Conservation (phyloP, 2,113 vertebrate genomes). For the Pterocles gutturalis region DNA sequence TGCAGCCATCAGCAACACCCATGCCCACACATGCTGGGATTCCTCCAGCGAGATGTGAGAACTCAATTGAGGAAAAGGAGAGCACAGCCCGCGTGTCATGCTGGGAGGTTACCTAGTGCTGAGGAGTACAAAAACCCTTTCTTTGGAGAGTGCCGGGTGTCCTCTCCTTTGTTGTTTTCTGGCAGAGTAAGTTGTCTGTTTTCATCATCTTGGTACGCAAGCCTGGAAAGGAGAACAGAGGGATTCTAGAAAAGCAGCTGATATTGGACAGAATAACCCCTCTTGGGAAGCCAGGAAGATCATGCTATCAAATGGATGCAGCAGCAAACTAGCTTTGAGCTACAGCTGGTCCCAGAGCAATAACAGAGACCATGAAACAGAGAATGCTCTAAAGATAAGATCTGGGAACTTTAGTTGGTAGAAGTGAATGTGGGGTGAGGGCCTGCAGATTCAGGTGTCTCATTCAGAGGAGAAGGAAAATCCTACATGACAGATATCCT, state of each 20-base stretch:
- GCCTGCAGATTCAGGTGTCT: not conserved
- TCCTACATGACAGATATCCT: not conserved
- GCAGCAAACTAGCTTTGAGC: not conserved
- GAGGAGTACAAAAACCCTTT: conserved; percentile 92
- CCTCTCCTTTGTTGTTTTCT: conserved; percentile 81
- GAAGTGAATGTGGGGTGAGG: not conserved
- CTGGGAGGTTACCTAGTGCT: conserved; percentile 84
- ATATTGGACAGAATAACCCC: not conserved
- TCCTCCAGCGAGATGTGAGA: not conserved
- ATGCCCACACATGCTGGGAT: not conserved
- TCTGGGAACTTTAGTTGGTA: not conserved
- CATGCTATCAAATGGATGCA: not conserved
- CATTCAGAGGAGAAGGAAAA: not conserved
- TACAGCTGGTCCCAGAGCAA: not conserved
- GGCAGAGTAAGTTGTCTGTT: conserved; percentile 90
- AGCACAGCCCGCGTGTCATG: not conserved
- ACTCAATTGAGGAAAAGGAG: not conserved
- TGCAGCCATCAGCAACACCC: not conserved
- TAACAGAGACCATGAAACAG: not conserved
- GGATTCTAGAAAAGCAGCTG: not conserved
- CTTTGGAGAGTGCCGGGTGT: conserved; percentile 84
- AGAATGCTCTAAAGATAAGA: not conserved
- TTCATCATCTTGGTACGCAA: conserved; percentile 91
- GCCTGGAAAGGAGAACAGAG: conserved; percentile 78
- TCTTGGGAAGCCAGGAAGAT: not conserved